Conservation (phyloP, 2,888 invertebrate genomes). For the Drosophila paucipuncta region DNA sequence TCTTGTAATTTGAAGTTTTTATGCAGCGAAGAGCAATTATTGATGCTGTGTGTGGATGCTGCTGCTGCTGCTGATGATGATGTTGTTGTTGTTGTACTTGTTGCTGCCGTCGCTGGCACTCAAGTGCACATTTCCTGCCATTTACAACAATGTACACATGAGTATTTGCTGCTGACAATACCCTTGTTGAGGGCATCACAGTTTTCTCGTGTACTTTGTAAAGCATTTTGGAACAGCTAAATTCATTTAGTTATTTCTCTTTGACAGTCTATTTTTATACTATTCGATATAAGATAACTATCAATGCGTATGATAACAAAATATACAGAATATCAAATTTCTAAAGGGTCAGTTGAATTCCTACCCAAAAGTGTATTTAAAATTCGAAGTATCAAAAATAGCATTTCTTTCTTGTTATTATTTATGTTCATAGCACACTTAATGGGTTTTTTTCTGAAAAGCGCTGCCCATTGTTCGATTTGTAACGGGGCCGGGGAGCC, state of each 20-base stretch:
- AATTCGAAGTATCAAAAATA: neutral
- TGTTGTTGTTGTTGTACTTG: constrained; percentile 18
- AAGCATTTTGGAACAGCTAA: neutral
- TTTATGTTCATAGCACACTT: constrained; percentile 69
- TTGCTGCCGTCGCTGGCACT: constrained; percentile 53
- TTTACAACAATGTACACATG: constrained; percentile 61
- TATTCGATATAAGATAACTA: neutral
- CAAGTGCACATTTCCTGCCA: constrained; percentile 78
- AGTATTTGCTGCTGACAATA: constrained; percentile 52
- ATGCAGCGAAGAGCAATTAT: constrained; percentile 44
- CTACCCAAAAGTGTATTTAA: neutral
- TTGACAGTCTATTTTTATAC: neutral
- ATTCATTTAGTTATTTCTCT: neutral
- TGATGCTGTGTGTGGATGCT: constrained; percentile 37
- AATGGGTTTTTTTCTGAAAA: constrained; percentile 70
- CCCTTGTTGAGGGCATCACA: neutral
- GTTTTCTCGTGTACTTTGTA: neutral
- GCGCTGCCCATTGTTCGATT: constrained; percentile 67
- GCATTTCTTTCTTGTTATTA: constrained; percentile 39
- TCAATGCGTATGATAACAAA: neutral
- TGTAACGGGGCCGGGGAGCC: constrained; percentile 39
- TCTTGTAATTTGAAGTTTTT: constrained; percentile 57
- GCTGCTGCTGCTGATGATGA: neutral
- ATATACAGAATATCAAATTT: neutral
- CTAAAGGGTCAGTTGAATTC: neutral